A percentile compares a stretch with the other conserved stretches of the same genome.
Conservation (phyloP, 2,888 invertebrate species). For the Xiphydria camelus region DNA sequence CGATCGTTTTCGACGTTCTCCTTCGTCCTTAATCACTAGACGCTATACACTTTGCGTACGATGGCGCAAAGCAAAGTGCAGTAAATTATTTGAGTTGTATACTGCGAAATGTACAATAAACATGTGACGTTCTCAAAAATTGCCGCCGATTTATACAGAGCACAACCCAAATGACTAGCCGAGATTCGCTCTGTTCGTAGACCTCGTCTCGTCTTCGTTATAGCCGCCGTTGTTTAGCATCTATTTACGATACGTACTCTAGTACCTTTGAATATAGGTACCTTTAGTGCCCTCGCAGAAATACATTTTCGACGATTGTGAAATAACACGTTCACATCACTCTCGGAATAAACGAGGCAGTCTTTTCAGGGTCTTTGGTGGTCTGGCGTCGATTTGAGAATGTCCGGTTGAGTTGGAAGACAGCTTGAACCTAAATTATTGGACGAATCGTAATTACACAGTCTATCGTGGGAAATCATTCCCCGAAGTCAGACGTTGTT, state of each 20-base stretch:
- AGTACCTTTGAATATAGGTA: conserved; percentile 8
- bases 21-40: too few relatives aligned
- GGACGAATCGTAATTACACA: conserved; percentile 1
- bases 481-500: too few relatives aligned
- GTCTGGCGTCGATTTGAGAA: conserved; percentile 84
- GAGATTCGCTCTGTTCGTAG: too few relatives aligned
- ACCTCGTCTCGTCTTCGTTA: too few relatives aligned
- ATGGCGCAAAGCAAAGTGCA: too few relatives aligned
- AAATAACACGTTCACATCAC: conserved; percentile 7
- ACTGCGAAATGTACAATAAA: too few relatives aligned
- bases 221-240: background rate
- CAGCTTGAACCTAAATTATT: conserved; percentile 52
- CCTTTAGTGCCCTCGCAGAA: conserved; percentile 10
- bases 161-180: too few relatives aligned
- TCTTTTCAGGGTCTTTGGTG: conserved; percentile 64
- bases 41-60: too few relatives aligned
- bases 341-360: conserved; percentile 20
- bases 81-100: too few relatives aligned
- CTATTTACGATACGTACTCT: conserved; percentile 9
- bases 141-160: too few relatives aligned
- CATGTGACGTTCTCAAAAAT: too few relatives aligned
- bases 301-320: conserved; percentile 6
- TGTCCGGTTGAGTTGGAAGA: conserved; percentile 74
- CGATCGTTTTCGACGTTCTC: background rate
- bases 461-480: background rate